A percentile compares a stretch with the other conserved stretches of the same genome.
These are phyloP conservation scores for Lasius platythorax DNA, from an alignment of 2,888 invertebrate genomes.

Conservation along the genomic window DNA sequence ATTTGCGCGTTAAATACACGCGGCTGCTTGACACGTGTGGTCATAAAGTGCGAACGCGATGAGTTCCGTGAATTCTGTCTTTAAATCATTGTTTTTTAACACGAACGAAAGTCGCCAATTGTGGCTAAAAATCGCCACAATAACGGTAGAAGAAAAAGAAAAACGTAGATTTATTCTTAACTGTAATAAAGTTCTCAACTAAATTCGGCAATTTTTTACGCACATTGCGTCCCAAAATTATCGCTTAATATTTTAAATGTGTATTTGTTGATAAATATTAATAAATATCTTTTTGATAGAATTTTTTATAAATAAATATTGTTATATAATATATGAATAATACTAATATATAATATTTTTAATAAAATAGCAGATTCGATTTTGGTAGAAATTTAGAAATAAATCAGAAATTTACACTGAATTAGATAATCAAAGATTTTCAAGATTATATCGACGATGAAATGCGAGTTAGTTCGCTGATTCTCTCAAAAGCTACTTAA, in stretches of 20 bases:
- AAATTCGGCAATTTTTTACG: not conserved
- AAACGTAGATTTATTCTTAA: not conserved
- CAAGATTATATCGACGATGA: not conserved
- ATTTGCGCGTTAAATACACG: not conserved
- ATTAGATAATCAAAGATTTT: not conserved
- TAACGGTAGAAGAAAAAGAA: not conserved
- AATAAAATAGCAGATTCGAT: not conserved
- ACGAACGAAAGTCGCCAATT: slow-evolving; percentile 27
- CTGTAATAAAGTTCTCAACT: not conserved
- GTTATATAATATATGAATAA: not conserved
- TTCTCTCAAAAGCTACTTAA: not conserved
- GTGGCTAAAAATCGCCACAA: slow-evolving; percentile 11
- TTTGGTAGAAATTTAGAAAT: not conserved
- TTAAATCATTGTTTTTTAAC: slow-evolving; percentile 53
- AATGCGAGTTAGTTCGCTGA: not conserved
- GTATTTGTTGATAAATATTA: not conserved
- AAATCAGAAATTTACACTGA: not conserved
- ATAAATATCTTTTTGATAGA: not conserved
- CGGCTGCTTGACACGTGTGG: slow-evolving; percentile 65
- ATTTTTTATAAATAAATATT: slow-evolving; percentile 12
- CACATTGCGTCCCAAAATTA: not conserved
- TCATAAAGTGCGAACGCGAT: slow-evolving; percentile 6
- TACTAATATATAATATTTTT: not conserved
- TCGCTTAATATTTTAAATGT: not conserved
- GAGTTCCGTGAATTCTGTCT: slow-evolving; percentile 61